phyloP scores from a whole-genome alignment of 2,113 vertebrate genomes.

The Prolemur simus region DNA sequence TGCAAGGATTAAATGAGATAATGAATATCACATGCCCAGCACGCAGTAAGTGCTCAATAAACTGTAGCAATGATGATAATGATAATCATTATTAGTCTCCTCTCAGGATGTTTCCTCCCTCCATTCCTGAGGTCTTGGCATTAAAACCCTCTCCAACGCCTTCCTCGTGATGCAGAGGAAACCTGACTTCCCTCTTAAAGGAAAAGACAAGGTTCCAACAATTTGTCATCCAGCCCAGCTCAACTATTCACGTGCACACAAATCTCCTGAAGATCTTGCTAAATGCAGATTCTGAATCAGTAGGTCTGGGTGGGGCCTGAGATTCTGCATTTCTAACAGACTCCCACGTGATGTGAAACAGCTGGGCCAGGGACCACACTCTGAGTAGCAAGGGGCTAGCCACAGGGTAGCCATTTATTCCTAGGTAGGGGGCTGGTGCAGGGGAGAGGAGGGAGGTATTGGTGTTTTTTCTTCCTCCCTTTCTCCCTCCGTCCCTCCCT shows the following conservation, averaged over 20 bases:
- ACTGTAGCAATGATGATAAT: background rate
- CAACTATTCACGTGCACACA: background rate
- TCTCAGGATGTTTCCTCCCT: background rate
- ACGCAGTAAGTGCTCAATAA: background rate
- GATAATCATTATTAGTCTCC: background rate
- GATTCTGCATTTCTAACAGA: background rate
- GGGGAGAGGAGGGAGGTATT: background rate
- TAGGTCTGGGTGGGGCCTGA: background rate
- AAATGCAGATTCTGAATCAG: background rate
- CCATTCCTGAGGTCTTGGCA: background rate
- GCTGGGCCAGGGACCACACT: background rate
- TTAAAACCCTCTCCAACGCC: background rate
- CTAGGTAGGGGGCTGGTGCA: background rate
- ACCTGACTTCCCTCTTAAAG: background rate
- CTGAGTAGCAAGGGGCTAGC: background rate
- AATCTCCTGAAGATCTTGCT: background rate
- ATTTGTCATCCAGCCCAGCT: background rate
- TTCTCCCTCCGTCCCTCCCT: no score
- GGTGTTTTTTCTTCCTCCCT: background rate
- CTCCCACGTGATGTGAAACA: background rate
- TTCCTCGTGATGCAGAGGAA: background rate
- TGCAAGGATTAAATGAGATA: background rate
- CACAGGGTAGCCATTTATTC: background rate
- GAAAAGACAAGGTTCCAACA: background rate
- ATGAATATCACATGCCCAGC: background rate